phyloP scores from a whole-genome alignment of 92 coral and sea anemone genomes.

The Diadumene lineata region DNA sequence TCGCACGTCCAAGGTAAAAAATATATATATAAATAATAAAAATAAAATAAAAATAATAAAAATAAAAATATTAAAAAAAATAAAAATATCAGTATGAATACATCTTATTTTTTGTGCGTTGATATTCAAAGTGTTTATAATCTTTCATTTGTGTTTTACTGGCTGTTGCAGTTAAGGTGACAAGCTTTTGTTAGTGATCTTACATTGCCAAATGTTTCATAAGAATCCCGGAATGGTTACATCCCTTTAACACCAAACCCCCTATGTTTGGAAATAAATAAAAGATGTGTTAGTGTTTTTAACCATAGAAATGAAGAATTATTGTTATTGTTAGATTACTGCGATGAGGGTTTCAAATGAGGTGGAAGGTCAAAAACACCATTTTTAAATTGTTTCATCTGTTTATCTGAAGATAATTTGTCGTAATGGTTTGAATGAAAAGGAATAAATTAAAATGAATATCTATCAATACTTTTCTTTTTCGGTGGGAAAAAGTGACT shows the following conservation, averaged over 20 bases:
- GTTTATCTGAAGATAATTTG: neutral
- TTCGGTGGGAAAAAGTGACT: neutral
- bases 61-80: no score
- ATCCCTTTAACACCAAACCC: neutral
- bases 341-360: neutral
- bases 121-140: slow-evolving; percentile 3
- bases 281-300: no score
- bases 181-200: slow-evolving; percentile 37
- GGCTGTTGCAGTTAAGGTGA: slow-evolving; percentile 64
- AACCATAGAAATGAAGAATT: neutral
- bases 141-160: slow-evolving; percentile 32
- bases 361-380: neutral
- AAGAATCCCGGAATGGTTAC: slow-evolving; percentile 20
- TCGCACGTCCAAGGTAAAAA: no score
- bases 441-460: no score
- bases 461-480: neutral
- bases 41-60: no score
- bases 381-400: neutral
- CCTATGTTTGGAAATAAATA: neutral
- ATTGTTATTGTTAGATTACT: neutral
- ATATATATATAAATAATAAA: no score
- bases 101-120: no score
- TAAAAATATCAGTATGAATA: no score
- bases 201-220: slow-evolving; percentile 41
- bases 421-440: neutral